Evolutionary conservation across 2,113 vertebrate species (phyloP).

Genomic region (Gymnogyps californianus): DNA sequence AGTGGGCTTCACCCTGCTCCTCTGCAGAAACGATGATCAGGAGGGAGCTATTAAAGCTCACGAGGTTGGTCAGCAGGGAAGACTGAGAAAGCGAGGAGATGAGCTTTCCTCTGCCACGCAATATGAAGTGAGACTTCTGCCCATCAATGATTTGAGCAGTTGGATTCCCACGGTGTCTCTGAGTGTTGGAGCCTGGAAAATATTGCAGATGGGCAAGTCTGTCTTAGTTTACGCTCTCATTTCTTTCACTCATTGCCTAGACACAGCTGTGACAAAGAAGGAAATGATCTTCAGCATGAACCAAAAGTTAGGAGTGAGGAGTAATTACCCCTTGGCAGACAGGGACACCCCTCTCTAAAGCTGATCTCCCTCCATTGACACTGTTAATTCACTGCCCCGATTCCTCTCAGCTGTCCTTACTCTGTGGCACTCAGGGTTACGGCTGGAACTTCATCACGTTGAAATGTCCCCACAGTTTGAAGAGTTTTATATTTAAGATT

Average conservation of each 20-base stretch:
- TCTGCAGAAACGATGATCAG: background rate
- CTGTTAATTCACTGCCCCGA: background rate
- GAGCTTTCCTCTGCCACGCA: background rate
- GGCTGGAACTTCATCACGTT: background rate
- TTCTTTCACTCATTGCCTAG: background rate
- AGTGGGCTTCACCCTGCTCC: background rate
- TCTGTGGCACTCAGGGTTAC: background rate
- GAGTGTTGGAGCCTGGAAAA: background rate
- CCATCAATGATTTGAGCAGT: background rate
- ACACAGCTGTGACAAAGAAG: background rate
- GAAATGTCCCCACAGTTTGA: background rate
- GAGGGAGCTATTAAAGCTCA: background rate
- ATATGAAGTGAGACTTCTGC: background rate
- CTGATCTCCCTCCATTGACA: background rate
- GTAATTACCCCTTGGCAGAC: background rate
- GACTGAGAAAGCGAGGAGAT: background rate
- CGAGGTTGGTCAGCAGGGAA: background rate
- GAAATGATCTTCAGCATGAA: background rate
- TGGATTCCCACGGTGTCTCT: background rate
- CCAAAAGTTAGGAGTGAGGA: background rate
- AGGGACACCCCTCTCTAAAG: background rate
- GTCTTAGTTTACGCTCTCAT: background rate
- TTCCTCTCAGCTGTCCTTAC: background rate
- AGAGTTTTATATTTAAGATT: conserved; percentile 8
- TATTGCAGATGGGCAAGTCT: background rate